These are phyloP conservation scores for Meriones unguiculatus DNA, from an alignment of 2,113 vertebrate species.

Conservation along the genomic window DNA sequence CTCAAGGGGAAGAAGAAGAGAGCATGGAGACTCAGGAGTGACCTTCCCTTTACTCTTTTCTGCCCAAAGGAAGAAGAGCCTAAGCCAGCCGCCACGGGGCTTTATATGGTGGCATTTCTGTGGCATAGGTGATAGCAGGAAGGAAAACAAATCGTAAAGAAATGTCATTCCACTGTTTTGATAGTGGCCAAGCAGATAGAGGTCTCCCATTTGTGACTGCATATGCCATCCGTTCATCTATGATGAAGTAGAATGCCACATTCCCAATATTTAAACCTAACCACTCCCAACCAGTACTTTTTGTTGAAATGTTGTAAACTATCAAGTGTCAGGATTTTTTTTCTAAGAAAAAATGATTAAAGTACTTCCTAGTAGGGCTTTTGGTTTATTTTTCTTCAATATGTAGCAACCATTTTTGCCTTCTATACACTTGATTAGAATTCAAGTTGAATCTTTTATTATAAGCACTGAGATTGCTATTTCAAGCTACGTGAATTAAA, in stretches of 20 bases:
- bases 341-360: conserved; percentile 77
- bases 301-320: conserved; percentile 73
- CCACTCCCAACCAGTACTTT: conserved; percentile 51
- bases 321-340: conserved; percentile 63
- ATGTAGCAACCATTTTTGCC: neutral
- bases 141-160: conserved; percentile 1
- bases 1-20: conserved; percentile 94
- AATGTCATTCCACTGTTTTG: conserved; percentile 16
- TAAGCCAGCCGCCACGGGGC: neutral
- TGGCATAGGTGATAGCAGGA: neutral
- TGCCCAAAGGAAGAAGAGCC: neutral
- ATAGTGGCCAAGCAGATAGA: conserved; percentile 3
- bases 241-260: conserved; percentile 47
- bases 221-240: neutral
- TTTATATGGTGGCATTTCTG: conserved; percentile 36
- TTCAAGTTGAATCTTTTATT: conserved; percentile 3
- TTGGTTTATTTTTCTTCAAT: conserved; percentile 55
- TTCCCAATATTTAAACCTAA: conserved; percentile 38
- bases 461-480: neutral
- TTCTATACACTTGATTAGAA: neutral
- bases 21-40: conserved; percentile 97
- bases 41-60: conserved; percentile 47
- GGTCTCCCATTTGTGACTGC: conserved; percentile 15
- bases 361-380: conserved; percentile 72
- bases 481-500: conserved; percentile 45